Evolutionary conservation across 2,797 vertebrate species (phyloP), one percentile per base, ranked within the genome.

Genomic region (Eidolon dupreanum): DNA sequence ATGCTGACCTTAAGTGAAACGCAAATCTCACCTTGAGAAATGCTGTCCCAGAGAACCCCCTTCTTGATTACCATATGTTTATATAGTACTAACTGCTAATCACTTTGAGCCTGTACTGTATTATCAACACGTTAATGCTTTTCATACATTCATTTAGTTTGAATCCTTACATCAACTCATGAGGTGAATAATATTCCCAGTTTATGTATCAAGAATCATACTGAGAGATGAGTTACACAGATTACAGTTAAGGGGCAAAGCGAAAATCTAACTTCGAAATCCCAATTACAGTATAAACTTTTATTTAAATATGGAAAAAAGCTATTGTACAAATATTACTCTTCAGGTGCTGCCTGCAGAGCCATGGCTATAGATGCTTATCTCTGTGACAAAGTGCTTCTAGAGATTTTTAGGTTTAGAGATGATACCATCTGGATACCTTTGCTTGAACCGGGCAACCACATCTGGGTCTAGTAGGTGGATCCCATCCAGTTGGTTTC

Each of bases 401-500:
- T 98, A 98, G 98, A 99, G 98, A 97, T 98, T 99, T 98, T 99
- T 99, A 87, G 99, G 99, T 98, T 99, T 99, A 96, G 99, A 99
- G 97, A 99, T 99, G 95, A 99, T 99, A 24, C 99, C 99, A 33
- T 99, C 99, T 2, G 99, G 99, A 96, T 99, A 99, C 4, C 99
- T 98, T 95, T 99, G 99, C 98, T 99, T 99, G 96, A 99, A 99
- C 41, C 99, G 99, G 46, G 99, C 99, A 78, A 99, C 99, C 2
- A 99, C 99, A 19, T 99, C 99, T 0, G 99, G 99, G 95, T 99
- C 99, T 97, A 99, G 94, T 55, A 99, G 98, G 85, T 99, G 99
- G 95, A 99, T 99, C 9, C 99, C 99, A 38, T 99, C 99, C 43
- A 99, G 97, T 98, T 99, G 99, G 97, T 99, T 99, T 90, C 99